Base-by-base conservation (phyloP, 2,113 vertebrate genomes). In the Periophthalmus modestus region DNA sequence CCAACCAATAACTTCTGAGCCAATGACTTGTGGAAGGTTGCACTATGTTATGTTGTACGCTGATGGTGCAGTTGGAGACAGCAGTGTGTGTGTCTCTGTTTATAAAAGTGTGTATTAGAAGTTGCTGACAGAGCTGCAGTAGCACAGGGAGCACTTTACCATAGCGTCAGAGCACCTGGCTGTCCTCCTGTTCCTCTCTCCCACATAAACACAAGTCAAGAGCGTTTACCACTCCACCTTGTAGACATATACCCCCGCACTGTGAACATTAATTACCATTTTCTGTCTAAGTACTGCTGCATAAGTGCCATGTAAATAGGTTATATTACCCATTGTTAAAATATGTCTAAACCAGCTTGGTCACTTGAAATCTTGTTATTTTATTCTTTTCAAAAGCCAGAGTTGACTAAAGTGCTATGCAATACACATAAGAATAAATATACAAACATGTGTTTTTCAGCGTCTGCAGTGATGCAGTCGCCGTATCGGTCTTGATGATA, bases 41-140 rank as follows among this genome's bases (percentile, higher is more conserved):
- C 11, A 88, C 85, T 86, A 84, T 85, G 83, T 79, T 86, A 84
- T 85, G 83, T 79, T 81, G 80, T 68, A 57, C 73, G 72, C 79
- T 78, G 78, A 81, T 47, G 71, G 84, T 85, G 87, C 83, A 90
- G 80, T 79, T 15, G 36, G 23, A 43, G 69, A 43, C 50, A n/a
- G 69, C 43, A 23, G 21, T 13, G 24, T 55, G 36, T 59, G 57
- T 59, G 57, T 50, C 61, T 54, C 16, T 54, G 24, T 48, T 24
- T 57, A 66, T 47, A 50, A 50, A 54, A 66, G 67, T 72, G 68
- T 21, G 43, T 69, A 5, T 52, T 68, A 68, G 73, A 43, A 46
- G 43, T 28, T 74, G 82, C 72, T 66, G 77, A 84, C 75, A 73
- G 75, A 80, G 79, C 71, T 75, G 65, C 77, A 75, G 75, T 74